Evolutionary conservation across 2,113 vertebrate species (phyloP).

Genomic region (Caranx ignobilis): DNA sequence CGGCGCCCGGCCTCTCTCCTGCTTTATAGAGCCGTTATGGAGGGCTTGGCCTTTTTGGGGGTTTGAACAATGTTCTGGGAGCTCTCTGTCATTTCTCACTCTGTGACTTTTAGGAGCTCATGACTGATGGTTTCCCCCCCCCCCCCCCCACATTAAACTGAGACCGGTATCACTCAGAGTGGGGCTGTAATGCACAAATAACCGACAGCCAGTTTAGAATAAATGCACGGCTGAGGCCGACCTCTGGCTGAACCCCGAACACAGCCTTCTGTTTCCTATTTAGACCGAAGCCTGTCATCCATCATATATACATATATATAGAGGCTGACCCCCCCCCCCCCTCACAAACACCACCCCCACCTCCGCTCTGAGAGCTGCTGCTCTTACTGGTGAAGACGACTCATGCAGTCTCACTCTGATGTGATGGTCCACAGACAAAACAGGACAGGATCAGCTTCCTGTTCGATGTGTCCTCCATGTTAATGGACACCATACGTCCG

Average conservation of each 20-base stretch:
- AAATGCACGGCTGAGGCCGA: slow-evolving; percentile 71
- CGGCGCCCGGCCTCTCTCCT: slow-evolving; percentile 48
- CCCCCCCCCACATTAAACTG: slow-evolving; percentile 75
- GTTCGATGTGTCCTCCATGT: too few species aligned
- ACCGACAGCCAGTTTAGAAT: slow-evolving; percentile 76
- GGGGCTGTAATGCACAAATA: slow-evolving; percentile 81
- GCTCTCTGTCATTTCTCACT: slow-evolving; percentile 78
- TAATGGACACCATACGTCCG: too few species aligned
- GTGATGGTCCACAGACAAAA: not conserved
- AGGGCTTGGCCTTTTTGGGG: slow-evolving; percentile 75
- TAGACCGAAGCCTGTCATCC: slow-evolving; percentile 65
- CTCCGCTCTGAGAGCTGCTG: not conserved
- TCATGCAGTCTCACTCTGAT: not conserved
- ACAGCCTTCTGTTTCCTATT: slow-evolving; percentile 75
- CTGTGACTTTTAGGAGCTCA: slow-evolving; percentile 82
- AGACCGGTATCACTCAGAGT: slow-evolving; percentile 79
- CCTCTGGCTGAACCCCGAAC: slow-evolving; percentile 78
- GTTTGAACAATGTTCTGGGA: slow-evolving; percentile 78
- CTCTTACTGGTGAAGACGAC: not conserved
- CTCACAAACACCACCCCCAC: too few species aligned
- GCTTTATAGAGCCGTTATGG: slow-evolving; percentile 80
- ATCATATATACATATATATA: slow-evolving; percentile 46
- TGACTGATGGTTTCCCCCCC: slow-evolving; percentile 73
- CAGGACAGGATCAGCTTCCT: too few species aligned
- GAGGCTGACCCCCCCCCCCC: not conserved